Conservation (phyloP, 2,888 invertebrate genomes). For the Beris chalybata region DNA sequence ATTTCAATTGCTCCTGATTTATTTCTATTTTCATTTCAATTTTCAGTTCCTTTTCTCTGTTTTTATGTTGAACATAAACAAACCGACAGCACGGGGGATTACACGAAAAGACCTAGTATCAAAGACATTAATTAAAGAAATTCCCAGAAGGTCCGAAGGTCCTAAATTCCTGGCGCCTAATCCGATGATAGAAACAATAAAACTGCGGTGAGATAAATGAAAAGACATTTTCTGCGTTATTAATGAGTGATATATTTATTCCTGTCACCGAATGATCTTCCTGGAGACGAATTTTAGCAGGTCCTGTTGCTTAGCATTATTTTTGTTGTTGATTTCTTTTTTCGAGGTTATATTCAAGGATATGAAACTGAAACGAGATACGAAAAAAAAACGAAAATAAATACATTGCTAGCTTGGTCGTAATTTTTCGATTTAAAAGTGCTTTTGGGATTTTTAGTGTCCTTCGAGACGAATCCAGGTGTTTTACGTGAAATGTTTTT, state of each 20-base stretch:
- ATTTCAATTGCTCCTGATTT: too few species aligned
- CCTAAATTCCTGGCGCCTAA: constrained; percentile 28
- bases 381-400: neutral
- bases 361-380: constrained; percentile 3
- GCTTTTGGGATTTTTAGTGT: neutral
- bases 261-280: constrained; percentile 35
- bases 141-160: constrained; percentile 21
- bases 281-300: constrained; percentile 32
- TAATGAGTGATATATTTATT: constrained; percentile 38
- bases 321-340: constrained; percentile 10
- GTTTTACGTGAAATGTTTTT: constrained; percentile 16
- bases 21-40: too few species aligned
- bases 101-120: neutral
- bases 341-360: constrained; percentile 9
- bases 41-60: too few species aligned
- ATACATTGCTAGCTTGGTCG: neutral
- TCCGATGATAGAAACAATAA: constrained; percentile 35
- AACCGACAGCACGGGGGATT: neutral
- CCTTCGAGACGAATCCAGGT: constrained; percentile 22
- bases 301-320: constrained; percentile 4
- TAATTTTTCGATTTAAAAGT: constrained; percentile 8
- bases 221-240: constrained; percentile 35
- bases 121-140: constrained; percentile 25
- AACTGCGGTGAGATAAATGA: constrained; percentile 33
- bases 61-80: too few species aligned